These are phyloP conservation scores for Austrofundulus limnaeus DNA, from an alignment of 2,113 vertebrate genomes.

Conservation along the genomic window DNA sequence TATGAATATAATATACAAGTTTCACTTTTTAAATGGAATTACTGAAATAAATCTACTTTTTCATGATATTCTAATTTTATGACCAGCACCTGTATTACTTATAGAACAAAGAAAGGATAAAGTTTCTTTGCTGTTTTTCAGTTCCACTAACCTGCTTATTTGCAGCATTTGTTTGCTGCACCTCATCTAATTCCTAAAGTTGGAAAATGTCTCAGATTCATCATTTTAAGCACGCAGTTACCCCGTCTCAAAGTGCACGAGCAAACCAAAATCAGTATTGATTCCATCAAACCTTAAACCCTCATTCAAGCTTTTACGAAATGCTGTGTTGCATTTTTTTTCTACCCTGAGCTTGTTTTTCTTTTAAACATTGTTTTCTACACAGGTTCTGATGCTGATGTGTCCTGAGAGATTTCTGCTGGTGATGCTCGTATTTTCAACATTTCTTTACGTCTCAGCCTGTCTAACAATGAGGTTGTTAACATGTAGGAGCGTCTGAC, in stretches of 20 bases:
- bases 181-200: not conserved
- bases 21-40: too few species aligned
- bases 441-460: not conserved
- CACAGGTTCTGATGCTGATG: not conserved
- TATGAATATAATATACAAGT: too few species aligned
- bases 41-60: too few species aligned
- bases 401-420: not conserved
- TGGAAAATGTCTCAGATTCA: not conserved
- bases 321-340: not conserved
- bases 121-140: too few species aligned
- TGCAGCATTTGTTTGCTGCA: not conserved
- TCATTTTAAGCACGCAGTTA: not conserved
- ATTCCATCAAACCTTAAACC: conserved; percentile 20
- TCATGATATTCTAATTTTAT: too few species aligned
- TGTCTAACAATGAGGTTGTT: not conserved
- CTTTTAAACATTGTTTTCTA: not conserved
- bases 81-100: too few species aligned
- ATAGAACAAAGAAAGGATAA: too few species aligned
- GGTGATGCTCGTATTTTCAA: not conserved
- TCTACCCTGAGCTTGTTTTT: not conserved
- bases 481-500: not conserved
- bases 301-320: not conserved
- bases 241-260: conserved; percentile 2
- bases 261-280: conserved; percentile 5
- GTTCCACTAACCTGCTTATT: not conserved